These are phyloP conservation scores for Arizona elegans DNA, from an alignment of 2,113 vertebrate genomes.

Conservation along the genomic window DNA sequence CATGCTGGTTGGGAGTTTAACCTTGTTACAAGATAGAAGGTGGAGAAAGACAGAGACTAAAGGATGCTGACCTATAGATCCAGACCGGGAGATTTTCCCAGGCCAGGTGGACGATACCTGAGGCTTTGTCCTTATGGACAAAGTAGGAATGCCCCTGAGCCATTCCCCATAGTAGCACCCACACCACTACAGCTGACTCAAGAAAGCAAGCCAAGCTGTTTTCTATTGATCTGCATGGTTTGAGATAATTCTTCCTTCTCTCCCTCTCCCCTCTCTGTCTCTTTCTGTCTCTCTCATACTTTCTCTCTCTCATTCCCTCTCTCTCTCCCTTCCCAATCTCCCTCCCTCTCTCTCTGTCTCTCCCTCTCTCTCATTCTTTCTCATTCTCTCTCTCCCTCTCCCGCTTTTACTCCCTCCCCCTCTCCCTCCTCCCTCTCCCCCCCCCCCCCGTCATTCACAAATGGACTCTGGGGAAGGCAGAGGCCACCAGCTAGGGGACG, in stretches of 20 bases:
- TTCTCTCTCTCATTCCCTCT: no score
- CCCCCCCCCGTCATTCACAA: background rate
- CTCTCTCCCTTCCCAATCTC: no score
- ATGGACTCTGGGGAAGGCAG: background rate
- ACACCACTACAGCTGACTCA: background rate
- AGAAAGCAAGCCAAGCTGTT: background rate
- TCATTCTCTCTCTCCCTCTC: no score
- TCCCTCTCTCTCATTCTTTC: no score
- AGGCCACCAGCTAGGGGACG: background rate
- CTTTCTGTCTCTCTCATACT: no score
- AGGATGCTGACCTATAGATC: background rate
- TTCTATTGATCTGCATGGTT: background rate
- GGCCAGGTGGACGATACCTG: no score
- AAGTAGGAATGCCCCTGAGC: background rate
- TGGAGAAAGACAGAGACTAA: background rate
- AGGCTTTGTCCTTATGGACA: background rate
- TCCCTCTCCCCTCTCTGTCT: no score
- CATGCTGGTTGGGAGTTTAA: background rate
- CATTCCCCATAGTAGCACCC: no score
- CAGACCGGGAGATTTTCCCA: background rate
- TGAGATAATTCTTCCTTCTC: background rate
- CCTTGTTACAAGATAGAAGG: no score
- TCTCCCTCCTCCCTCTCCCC: no score
- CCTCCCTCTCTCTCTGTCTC: no score
- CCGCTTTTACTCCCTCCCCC: no score